Base-by-base conservation (phyloP, 2,888 invertebrate genomes). In the Sesia apiformis region DNA sequence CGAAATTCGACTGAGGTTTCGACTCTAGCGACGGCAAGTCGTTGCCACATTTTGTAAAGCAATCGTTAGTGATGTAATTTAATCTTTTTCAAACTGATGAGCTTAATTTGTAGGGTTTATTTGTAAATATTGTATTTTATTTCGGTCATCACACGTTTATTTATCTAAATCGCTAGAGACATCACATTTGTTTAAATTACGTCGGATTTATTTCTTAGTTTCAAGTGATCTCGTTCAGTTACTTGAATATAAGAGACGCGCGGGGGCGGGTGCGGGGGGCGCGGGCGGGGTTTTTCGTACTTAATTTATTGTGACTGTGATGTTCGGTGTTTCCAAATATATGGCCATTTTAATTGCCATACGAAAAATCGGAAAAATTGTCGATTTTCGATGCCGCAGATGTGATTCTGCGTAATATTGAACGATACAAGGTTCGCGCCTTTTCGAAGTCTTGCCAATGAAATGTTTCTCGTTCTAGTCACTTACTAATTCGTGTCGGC, bases 391-490 rank as follows among this genome's bases (percentile, higher is more conserved):
- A 23, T 23, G 23, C 23, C 41, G 41, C 41, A 6, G 41, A 41
- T 5, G 5, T 7, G 41, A 41, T 41, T 41, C 41, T 5, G 46
- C 7, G 53, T 57, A 56, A 57, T 55, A 53, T 50, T 55, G 53
- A 56, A 61, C 57, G 57, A 58, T 55, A 58, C 5, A 59, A 53
- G 54, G 62, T 58, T 59, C 52, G 61, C 49, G 63, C 62, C 66
- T 57, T 62, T 65, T 66, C 67, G 71, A 70, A 76, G 74, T 85
- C 86, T 86, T 85, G 87, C 86, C 87, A 85, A 77, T 75, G 75
- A 70, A 74, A 71, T 72, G 81, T 81, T 75, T 81, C 83, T 79
- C 70, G 82, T 82, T 87, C 88, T 88, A 88, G 88, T 88, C 88
- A 87, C 74, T 85, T 76, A 72, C 80, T 78, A 73, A 81, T 79